A percentile compares a stretch with the other conserved stretches of the same genome.
Evolutionary conservation across 2,113 vertebrate species (phyloP).

Genomic region (Lasiurus borealis): DNA sequence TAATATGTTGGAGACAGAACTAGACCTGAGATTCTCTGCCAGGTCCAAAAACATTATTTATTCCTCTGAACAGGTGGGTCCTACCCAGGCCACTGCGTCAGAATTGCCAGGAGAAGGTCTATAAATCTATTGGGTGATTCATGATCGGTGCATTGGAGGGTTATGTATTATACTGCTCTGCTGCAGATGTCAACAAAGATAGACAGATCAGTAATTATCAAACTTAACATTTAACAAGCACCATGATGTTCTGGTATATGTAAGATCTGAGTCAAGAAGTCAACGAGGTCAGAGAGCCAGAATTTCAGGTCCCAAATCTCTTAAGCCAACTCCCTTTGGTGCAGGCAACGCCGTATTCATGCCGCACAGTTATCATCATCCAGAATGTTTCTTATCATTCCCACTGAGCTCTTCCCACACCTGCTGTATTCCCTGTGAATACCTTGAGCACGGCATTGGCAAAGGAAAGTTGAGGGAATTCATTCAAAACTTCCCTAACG

Average conservation of each 20-base stretch:
- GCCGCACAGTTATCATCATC: no score
- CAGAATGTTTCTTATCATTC: neutral
- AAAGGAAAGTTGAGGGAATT: neutral
- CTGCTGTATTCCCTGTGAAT: neutral
- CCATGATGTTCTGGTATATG: neutral
- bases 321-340: no score
- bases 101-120: neutral
- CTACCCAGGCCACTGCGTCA: neutral
- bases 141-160: neutral
- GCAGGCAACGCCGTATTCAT: accelerated
- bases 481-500: neutral
- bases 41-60: neutral
- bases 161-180: neutral
- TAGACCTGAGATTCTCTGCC: neutral
- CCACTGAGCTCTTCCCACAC: neutral
- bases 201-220: neutral
- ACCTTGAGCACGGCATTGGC: neutral
- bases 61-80: neutral
- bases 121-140: neutral
- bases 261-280: neutral
- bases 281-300: neutral
- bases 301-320: neutral
- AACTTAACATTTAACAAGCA: neutral
- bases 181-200: neutral
- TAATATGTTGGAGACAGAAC: neutral